phyloP scores from a whole-genome alignment of 2,888 invertebrate species.

The Furcula furcula region DNA sequence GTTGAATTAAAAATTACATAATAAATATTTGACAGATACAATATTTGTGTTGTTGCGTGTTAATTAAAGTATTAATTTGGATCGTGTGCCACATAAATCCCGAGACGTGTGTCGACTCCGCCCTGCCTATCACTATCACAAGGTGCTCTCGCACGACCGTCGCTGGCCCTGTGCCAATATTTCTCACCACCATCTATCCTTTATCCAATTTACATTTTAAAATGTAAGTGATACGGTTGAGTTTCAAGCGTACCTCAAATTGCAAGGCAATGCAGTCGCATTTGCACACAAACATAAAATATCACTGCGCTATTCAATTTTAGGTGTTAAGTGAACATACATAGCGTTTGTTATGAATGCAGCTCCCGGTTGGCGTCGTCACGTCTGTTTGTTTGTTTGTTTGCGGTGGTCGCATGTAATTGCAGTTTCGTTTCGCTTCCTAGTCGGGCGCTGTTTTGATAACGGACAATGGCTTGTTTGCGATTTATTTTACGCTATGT shows the following conservation, averaged over 20 bases:
- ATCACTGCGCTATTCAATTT: neutral
- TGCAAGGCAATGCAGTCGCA: conserved; percentile 17
- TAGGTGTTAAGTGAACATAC: neutral
- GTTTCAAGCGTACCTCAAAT: neutral
- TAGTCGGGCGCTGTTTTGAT: conserved; percentile 15
- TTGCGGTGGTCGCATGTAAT: conserved; percentile 17
- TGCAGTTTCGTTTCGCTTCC: conserved; percentile 25
- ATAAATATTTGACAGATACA: no score
- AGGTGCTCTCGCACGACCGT: neutral
- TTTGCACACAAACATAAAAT: conserved; percentile 1
- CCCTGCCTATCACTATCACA: no score
- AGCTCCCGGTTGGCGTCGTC: neutral
- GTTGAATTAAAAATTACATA: no score
- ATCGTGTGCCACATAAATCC: neutral
- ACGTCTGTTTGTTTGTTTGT: conserved; percentile 15
- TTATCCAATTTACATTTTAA: neutral
- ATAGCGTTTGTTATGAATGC: conserved; percentile 3
- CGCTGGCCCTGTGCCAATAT: neutral
- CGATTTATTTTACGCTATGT: conserved; percentile 5
- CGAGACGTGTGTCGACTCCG: no score
- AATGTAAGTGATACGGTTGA: neutral
- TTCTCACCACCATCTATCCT: neutral
- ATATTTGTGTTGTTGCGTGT: no score
- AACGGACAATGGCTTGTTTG: conserved; percentile 16
- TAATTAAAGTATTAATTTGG: neutral